Conservation (phyloP, 2,888 invertebrate genomes). For the Neoascia interrupta region DNA sequence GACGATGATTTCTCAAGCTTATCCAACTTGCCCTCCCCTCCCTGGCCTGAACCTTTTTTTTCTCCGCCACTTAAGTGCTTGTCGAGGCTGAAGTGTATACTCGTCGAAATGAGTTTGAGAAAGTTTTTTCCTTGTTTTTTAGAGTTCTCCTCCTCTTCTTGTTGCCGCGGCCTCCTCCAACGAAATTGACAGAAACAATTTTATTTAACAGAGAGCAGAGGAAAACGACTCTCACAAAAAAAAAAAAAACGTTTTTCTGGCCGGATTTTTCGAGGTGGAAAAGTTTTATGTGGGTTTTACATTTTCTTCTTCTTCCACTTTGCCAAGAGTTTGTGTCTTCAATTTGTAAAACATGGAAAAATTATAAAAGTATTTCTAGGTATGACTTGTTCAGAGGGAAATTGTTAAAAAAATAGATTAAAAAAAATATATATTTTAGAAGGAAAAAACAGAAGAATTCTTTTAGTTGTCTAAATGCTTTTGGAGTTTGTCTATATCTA, state of each 20-base stretch:
- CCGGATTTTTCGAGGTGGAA: conserved; percentile 4
- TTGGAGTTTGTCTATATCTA: conserved; percentile 43
- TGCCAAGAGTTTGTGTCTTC: conserved; percentile 37
- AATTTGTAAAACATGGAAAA: conserved; percentile 54
- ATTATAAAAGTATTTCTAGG: neutral
- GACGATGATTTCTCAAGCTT: conserved; percentile 26
- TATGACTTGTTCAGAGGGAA: conserved; percentile 27
- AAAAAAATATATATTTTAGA: neutral
- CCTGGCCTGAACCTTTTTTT: neutral
- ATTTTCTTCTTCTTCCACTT: conserved; percentile 44
- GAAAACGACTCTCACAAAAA: too few relatives aligned
- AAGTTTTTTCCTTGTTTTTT: neutral
- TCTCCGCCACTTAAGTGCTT: conserved; percentile 35
- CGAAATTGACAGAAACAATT: conserved; percentile 43
- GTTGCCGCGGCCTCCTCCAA: neutral
- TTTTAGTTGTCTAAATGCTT: conserved; percentile 36
- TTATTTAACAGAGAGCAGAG: too few relatives aligned
- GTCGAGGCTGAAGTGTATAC: conserved; percentile 27
- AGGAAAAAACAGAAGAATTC: neutral
- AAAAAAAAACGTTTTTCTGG: conserved; percentile 15
- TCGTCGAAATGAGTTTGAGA: conserved; percentile 37
- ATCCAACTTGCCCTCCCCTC: too few relatives aligned
- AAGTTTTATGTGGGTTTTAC: conserved; percentile 40
- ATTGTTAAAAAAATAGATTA: conserved; percentile 22
- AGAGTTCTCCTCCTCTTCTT: neutral